These are phyloP conservation scores for Conus canariensis DNA, from an alignment of 2,888 invertebrate genomes.

Conservation along the genomic window DNA sequence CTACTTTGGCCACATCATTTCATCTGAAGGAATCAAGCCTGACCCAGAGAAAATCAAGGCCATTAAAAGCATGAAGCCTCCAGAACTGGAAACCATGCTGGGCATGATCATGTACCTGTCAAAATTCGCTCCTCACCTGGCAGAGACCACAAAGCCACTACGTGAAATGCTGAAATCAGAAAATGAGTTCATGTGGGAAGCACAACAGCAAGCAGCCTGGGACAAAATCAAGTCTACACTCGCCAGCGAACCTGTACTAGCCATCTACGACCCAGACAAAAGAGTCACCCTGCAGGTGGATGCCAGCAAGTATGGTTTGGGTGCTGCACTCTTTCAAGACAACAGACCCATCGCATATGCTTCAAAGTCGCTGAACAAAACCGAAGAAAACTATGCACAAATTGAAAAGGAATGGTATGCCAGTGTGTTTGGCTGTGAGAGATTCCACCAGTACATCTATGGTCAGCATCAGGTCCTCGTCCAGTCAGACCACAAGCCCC, in stretches of 20 bases:
- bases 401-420: too few relatives aligned
- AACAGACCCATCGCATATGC: too few relatives aligned
- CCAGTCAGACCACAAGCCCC: too few relatives aligned
- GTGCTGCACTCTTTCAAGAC: neutral
- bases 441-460: too few relatives aligned
- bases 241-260: conserved; percentile 3
- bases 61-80: neutral
- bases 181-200: conserved; percentile 21
- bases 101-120: conserved; percentile 47
- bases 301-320: conserved; percentile 31
- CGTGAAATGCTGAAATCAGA: neutral
- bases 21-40: neutral
- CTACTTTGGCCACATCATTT: conserved; percentile 43
- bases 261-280: conserved; percentile 27
- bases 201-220: conserved; percentile 23
- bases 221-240: conserved; percentile 21
- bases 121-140: conserved; percentile 1
- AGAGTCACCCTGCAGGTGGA: conserved; percentile 33
- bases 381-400: too few relatives aligned
- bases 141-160: conserved; percentile 16
- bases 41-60: conserved; percentile 33
- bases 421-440: too few relatives aligned
- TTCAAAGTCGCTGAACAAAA: too few relatives aligned
- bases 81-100: conserved; percentile 40
- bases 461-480: too few relatives aligned